Evolutionary conservation across 2,888 invertebrate genomes (phyloP).

Genomic region (Philopedon plagiatum): DNA sequence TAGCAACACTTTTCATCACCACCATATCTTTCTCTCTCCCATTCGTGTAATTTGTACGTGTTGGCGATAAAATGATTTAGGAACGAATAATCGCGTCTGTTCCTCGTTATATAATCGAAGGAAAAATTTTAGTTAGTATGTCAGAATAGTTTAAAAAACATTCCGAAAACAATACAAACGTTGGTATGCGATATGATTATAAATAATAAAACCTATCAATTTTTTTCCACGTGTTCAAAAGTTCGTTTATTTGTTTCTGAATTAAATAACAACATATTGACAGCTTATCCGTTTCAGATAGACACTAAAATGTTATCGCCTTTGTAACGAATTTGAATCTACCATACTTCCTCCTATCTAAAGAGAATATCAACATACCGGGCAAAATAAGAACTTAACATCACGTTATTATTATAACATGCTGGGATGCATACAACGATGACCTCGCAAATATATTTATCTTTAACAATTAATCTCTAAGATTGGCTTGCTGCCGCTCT

Average conservation of each 20-base stretch:
- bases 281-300: slow-evolving; percentile 32
- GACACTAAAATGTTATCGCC: slow-evolving; percentile 27
- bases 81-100: no score
- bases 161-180: not conserved
- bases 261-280: slow-evolving; percentile 18
- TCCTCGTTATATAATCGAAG: no score
- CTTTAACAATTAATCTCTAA: not conserved
- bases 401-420: not conserved
- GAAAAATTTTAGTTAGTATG: no score
- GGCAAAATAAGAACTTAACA: not conserved
- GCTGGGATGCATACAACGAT: slow-evolving; percentile 4
- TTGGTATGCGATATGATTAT: not conserved
- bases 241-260: slow-evolving; percentile 17
- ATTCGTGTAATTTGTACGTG: no score
- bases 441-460: slow-evolving; percentile 8
- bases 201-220: not conserved
- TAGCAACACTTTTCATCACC: no score
- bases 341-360: slow-evolving; percentile 6
- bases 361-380: slow-evolving; percentile 2
- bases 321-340: slow-evolving; percentile 26
- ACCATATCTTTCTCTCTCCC: no score
- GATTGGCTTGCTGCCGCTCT: not conserved
- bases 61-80: no score
- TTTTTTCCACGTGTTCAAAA: slow-evolving; percentile 5
- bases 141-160: not conserved